Conservation (phyloP, 2,888 invertebrate genomes). For the Hydraecia micacea region DNA sequence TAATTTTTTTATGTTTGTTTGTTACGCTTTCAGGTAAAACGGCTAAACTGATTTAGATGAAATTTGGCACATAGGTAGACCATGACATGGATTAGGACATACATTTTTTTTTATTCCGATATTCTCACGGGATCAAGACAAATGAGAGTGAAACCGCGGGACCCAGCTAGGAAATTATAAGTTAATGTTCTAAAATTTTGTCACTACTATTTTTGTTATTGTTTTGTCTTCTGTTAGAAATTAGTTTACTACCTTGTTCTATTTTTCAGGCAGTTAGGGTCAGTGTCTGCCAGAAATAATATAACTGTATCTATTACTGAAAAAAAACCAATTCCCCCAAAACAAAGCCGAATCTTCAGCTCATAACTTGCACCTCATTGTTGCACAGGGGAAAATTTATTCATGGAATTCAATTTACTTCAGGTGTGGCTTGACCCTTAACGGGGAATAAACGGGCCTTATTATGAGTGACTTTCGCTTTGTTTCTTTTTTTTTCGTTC, state of each 20-base stretch:
- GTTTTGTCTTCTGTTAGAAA: not conserved
- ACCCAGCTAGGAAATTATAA: too few species aligned
- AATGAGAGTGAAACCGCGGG: not conserved
- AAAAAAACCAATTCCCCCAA: not conserved
- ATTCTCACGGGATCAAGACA: not conserved
- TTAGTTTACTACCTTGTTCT: too few species aligned
- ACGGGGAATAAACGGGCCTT: slow-evolving; percentile 85
- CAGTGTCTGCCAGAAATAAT: not conserved
- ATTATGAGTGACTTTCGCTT: slow-evolving; percentile 82
- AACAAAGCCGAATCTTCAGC: slow-evolving; percentile 35
- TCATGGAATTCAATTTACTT: slow-evolving; percentile 88
- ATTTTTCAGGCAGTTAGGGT: not conserved
- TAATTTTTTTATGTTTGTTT: too few species aligned
- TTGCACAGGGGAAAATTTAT: slow-evolving; percentile 81
- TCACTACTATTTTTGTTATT: too few species aligned
- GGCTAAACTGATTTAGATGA: too few species aligned
- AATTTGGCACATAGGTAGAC: too few species aligned
- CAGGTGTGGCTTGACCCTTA: slow-evolving; percentile 88
- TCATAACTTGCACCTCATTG: slow-evolving; percentile 63
- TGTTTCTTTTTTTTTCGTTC: slow-evolving; percentile 75
- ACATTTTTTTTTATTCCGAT: not conserved
- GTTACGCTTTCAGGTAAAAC: too few species aligned
- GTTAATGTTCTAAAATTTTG: too few species aligned
- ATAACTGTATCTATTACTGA: not conserved
- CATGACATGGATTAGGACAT: not conserved